These are phyloP conservation scores for Desmodus rotundus DNA, from an alignment of 2,113 vertebrate species.

Conservation along the genomic window DNA sequence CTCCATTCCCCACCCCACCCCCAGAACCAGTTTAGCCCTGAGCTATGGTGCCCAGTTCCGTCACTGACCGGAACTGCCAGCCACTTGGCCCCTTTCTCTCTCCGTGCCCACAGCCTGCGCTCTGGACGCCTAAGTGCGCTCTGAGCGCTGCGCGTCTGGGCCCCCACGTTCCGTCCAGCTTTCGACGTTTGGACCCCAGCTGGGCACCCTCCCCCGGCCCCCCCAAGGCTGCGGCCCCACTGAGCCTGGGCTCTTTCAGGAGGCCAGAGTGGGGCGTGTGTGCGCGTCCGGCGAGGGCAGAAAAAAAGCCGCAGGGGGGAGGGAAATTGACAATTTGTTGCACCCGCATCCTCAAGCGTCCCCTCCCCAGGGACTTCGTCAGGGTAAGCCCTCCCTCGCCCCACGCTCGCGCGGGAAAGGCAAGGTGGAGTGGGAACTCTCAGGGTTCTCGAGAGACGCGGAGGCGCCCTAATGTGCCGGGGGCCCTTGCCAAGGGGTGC, in stretches of 20 bases:
- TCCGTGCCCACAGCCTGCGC: not conserved
- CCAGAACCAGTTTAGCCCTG: not conserved
- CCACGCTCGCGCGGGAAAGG: not conserved
- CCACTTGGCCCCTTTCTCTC: not conserved
- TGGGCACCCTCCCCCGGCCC: not conserved
- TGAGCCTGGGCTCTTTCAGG: not conserved
- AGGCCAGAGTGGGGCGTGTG: not conserved
- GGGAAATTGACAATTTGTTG: not conserved
- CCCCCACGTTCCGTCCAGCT: not conserved
- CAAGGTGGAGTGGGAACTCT: not conserved
- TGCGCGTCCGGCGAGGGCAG: too few relatives aligned
- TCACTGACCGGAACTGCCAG: slow-evolving; percentile 44
- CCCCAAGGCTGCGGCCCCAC: not conserved
- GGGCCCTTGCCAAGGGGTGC: not conserved
- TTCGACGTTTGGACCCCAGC: accelerated
- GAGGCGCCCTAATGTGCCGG: not conserved
- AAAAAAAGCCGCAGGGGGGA: not conserved
- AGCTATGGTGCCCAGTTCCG: not conserved
- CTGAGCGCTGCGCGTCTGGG: not conserved
- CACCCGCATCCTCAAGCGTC: not conserved
- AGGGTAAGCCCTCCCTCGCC: not conserved
- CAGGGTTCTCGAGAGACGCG: not conserved
- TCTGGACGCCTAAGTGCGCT: not conserved
- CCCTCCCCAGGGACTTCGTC: not conserved
- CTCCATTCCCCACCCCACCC: not conserved